Percentiles rank a stretch among this genome's conserved stretches.
Conservation (phyloP, 2,888 invertebrate species). For the Nipponacmea schrenckii region DNA sequence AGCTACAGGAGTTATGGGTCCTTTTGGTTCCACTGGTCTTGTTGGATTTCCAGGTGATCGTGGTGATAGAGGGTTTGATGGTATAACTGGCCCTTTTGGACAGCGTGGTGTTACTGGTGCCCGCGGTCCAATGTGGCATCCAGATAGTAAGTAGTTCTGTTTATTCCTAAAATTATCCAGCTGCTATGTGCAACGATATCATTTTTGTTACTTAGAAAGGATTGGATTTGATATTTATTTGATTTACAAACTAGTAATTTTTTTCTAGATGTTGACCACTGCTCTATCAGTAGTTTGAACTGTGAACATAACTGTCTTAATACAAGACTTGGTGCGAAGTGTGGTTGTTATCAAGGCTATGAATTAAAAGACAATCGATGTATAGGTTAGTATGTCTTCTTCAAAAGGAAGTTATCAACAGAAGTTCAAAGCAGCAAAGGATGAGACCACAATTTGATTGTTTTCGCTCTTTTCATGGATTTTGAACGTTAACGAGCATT, state of each 20-base stretch:
- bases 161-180: no score
- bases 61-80: background rate
- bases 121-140: background rate
- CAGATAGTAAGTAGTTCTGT: background rate
- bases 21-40: background rate
- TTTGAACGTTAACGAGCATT: no score
- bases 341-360: slow-evolving; percentile 10
- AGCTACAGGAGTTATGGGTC: background rate
- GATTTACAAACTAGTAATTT: background rate
- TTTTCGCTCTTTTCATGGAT: no score
- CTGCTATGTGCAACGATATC: no score
- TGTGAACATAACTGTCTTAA: slow-evolving; percentile 15
- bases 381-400: slow-evolving; percentile 12
- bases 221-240: no score
- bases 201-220: no score
- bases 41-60: background rate
- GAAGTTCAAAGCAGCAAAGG: no score
- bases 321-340: slow-evolving; percentile 3
- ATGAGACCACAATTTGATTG: no score
- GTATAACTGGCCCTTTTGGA: slow-evolving; percentile 8
- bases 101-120: slow-evolving; percentile 4
- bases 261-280: background rate
- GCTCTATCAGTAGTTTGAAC: background rate
- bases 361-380: background rate
- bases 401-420: no score